Base-by-base conservation (phyloP, 2,797 vertebrate species). In the Danio kyathit region DNA sequence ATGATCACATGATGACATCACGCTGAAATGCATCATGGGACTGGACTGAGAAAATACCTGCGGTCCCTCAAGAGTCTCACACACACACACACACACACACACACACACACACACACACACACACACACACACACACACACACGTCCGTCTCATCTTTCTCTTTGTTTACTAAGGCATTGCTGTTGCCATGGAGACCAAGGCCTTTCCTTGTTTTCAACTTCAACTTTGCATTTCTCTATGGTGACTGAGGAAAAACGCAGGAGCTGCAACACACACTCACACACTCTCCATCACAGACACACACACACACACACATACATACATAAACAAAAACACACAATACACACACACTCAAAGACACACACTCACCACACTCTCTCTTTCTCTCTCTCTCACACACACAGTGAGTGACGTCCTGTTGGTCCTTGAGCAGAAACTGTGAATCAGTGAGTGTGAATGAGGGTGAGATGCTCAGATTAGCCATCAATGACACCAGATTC, bases 101-200 rank as follows among this genome's bases (percentile, higher is more conserved):
- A 7, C 21, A 7, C 6, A 7, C 57, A 38, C 21, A 38, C 59
- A 13, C 57, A 61, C 41, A 7, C 41, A 0, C 44, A 5, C 12
- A 16, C 59, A 8, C 59, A 14, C 29, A n/a, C 54, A 59, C 41
- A 59, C 72, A 41, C 74, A 69, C 48, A 7, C 21, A 43, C 56
- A 43, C 40, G 1, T 12, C 41, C 6, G 16, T 43, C 70, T 84
- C 67, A 61, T 66, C 81, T 56, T 76, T 61, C 60, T 60, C 64
- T 63, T 54, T n/a, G 85, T 81, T 86, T 79, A 79, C 19, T 73
- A 70, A 91, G 83, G 87, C 88, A 89, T 88, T 84, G 81, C 89
- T 87, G 93, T 95, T 93, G 61, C 91, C 86, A 90, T 91, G 91
- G 74, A 84, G 76, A 94, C 91, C 91, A 93, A 92, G 91, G 90